Base-by-base conservation (phyloP, 2,113 vertebrate species). In the Phalacrocorax carbo region DNA sequence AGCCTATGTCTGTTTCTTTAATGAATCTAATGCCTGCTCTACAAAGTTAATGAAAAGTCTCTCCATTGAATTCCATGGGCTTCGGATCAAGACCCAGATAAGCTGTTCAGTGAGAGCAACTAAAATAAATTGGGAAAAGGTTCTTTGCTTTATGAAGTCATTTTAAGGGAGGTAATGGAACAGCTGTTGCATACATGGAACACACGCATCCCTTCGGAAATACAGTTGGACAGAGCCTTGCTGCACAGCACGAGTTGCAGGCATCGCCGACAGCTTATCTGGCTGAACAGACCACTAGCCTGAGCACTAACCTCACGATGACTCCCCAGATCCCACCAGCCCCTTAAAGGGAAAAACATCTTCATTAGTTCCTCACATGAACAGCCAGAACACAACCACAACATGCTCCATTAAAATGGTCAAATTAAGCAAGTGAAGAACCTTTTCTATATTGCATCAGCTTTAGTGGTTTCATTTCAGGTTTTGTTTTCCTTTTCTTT, bases 141-240 rank as follows among this genome's bases (percentile, higher is more conserved):
- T 93, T 91, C 89, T 98, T 66, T 86, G 64, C 57, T 97, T 93
- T 94, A 87, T 93, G 82, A 95, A 97, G 93, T 85, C 79, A 79
- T 96, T 90, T 93, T 93, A 87, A 92, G 66, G 68, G 84, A 80
- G 68, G 82, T 77, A 96, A 97, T 92, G 87, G 64, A 96, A 87
- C 92, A 97, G 94, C 95, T 97, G 95, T 94, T 89, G 84, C 78
- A 82, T 87, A 55, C 93, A 94, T 92, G 94, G 97, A 97, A 64
- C 30, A 72, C 87, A 92, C 84, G 46, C 8, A 4, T 88, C 90
- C 78, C 85, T 89, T 78, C 22, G 34, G 64, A 89, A 84, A 58
- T 60, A 91, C 75, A 84, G 64, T 82, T 82, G 84, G 78, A 42
- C 58, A 95, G 66, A 94, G 54, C 25, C 62, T 76, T 71, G 14